Conservation (phyloP, 2,113 vertebrate species). For the Esox niger region DNA sequence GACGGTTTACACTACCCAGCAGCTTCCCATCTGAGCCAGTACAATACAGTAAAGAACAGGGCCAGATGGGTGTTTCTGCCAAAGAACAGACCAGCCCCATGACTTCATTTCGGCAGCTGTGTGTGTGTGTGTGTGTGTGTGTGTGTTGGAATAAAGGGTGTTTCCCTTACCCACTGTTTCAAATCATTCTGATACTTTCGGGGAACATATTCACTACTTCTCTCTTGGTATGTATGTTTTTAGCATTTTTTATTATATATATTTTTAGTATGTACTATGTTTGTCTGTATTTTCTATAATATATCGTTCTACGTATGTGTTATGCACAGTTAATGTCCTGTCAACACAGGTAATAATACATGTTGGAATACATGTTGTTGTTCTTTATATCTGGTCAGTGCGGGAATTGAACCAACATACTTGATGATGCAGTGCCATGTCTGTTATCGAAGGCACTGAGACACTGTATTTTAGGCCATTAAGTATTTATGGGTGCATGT, state of each 20-base stretch:
- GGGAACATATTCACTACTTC: not conserved
- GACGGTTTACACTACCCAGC: not conserved
- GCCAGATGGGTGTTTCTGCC: conserved; percentile 41
- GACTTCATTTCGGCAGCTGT: conserved; percentile 58
- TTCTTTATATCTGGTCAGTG: too few relatives aligned
- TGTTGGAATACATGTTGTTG: too few relatives aligned
- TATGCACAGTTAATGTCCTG: too few relatives aligned
- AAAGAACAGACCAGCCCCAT: conserved; percentile 15
- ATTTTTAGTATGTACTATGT: not conserved
- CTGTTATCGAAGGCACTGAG: too few relatives aligned
- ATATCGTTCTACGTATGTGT: not conserved
- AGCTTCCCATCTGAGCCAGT: not conserved
- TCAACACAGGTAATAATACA: too few relatives aligned
- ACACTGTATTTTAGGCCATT: too few relatives aligned
- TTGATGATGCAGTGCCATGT: too few relatives aligned
- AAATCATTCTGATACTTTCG: not conserved
- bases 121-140: conserved; percentile 23
- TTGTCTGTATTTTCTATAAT: too few relatives aligned
- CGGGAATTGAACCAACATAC: too few relatives aligned
- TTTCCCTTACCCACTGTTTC: conserved; percentile 1
- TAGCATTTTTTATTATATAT: not conserved
- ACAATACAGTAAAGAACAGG: not conserved
- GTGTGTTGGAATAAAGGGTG: conserved; percentile 9
- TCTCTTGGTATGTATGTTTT: not conserved
- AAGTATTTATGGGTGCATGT: not conserved